Evolutionary conservation across 2,113 vertebrate genomes (phyloP), one percentile per base, ranked within the genome.

Genomic region (Artemisiospiza belli): DNA sequence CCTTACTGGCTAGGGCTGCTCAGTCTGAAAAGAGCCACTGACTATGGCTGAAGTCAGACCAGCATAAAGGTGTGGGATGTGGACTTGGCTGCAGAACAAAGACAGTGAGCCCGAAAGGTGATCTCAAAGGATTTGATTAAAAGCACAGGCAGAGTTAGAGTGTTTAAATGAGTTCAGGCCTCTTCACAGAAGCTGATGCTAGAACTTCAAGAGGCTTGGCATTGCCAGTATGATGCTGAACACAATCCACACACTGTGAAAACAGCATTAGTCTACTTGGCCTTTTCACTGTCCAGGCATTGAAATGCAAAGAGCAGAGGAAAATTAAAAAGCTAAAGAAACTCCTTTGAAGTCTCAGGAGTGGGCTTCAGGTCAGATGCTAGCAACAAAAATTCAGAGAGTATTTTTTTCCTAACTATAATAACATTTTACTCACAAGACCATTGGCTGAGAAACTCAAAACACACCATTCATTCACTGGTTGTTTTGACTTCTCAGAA

Each of bases 231-330:
- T 51, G 83, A 46, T 69, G 79, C 75, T 88, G 68, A 90, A 74
- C 37, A 22, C 0, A 0, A 47, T 43, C 31, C 0, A 0, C 0
- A 0, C 59, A 12, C 79, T 81, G 43, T 90, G 85, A 61, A 83
- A 92, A 81, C 33, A 64, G 44, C 16, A 0, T 58, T 83, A 44
- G 52, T 68, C 83, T 70, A 22, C 31, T 88, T 59, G 77, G 87
- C 61, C 51, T 80, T 91, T 95, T 88, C 64, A 22, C 39, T 74
- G 61, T 68, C 61, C 76, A 33, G 61, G 47, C 4, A 10, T 61
- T 47, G 72, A 83, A 94, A 83, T 30, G 83, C 64, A 83, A 88
- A 94, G 64, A 93, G 47, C 61, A 43, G 24, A 35, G 44, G n/a
- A 46, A 95, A 86, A 73, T 81, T 93, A 46, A 92, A 96, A 92